These are phyloP conservation scores for Fratercula arctica DNA, from an alignment of 2,797 vertebrate species.

Conservation along the genomic window DNA sequence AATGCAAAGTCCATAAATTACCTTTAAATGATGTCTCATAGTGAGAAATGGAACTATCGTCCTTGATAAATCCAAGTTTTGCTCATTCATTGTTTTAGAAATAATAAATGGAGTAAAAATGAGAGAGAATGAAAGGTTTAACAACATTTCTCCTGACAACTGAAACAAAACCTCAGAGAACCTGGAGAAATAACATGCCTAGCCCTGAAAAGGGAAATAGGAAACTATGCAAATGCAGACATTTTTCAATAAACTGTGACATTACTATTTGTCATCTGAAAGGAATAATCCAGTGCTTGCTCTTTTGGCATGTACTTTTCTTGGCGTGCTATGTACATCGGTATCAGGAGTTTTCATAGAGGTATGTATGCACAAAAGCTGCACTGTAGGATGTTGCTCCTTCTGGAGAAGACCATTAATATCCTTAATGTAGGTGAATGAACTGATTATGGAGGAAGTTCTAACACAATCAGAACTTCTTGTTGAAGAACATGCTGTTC, in stretches of 20 bases:
- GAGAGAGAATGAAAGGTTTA: neutral
- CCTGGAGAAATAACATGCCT: neutral
- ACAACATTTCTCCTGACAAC: neutral
- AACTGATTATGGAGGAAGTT: neutral
- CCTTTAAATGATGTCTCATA: neutral
- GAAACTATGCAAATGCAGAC: neutral
- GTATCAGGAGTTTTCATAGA: neutral
- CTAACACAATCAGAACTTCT: neutral
- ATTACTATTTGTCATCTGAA: neutral
- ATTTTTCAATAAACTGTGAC: neutral
- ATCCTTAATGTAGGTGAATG: neutral
- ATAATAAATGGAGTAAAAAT: neutral
- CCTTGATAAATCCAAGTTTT: neutral
- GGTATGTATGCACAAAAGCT: neutral
- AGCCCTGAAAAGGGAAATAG: neutral
- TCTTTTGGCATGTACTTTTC: neutral
- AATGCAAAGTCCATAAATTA: neutral
- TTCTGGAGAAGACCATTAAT: neutral
- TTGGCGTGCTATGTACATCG: fast-evolving
- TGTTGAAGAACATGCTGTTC: neutral
- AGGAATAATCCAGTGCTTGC: neutral
- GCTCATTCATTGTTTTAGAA: neutral
- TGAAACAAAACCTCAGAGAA: neutral
- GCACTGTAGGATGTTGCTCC: neutral
- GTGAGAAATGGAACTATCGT: neutral